Evolutionary conservation across 2,113 vertebrate genomes (phyloP), one percentile per base, ranked within the genome.

Genomic region (Bufo gargarizans): DNA sequence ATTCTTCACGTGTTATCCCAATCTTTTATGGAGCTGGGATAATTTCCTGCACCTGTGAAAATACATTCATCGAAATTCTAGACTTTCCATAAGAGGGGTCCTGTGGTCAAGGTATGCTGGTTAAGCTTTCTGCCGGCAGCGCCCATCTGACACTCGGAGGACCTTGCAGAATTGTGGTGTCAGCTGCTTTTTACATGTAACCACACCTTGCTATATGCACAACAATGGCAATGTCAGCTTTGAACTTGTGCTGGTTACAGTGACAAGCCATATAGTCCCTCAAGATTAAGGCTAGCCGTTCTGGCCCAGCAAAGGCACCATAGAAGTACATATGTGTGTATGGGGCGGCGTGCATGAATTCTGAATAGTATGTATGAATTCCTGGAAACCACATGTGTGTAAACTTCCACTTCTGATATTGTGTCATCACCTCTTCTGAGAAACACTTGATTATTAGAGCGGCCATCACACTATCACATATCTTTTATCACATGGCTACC

Each of bases 21-120:
- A 84, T 84, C 14, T 88, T 82, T 83, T 80, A 77, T 58, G 47
- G 58, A 63, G 56, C 56, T 33, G 49, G 81, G 72, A 84, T 84
- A 88, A 88, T 84, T 88, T 88, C 61, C 81, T 77, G 87, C 87
- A 88, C 87, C 87, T 88, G 87, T 88, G 69, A 88, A 88, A 88
- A 88, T 88, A 88, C 82, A 82, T 63, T 50, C 58, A 45, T 55
- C 45, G 87, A 88, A 88, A 88, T 81, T 16, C 80, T 82, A 88
- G 45, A 83, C 86, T 61, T 55, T 82, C 69, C 56, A 59, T 1
- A 76, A 83, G 80, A 56, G 71, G 47, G 61, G 71, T 88, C 87
- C 71, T 67, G 81, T 84, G 87, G 86, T 77, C 87, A 88, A 88
- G 81, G 87, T 88, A 88, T 88, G 79, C 80, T 77, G 43, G 69